Conservation (phyloP, 1,140 invertebrate species). For the Zaprionus lachaisei region DNA sequence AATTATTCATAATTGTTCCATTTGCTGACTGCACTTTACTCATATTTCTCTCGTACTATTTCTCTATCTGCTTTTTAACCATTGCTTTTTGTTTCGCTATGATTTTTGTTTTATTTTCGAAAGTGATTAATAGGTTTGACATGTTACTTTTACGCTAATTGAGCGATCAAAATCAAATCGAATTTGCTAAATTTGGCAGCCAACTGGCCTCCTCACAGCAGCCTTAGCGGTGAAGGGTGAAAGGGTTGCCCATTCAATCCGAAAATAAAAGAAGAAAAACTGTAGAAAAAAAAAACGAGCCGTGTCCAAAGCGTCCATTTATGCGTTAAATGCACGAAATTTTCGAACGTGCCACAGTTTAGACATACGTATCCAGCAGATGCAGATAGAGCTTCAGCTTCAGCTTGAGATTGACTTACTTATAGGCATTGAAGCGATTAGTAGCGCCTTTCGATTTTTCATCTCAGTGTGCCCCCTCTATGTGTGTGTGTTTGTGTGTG, state of each 20-base stretch:
- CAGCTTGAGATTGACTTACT: conserved; percentile 19
- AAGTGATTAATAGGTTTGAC: conserved; percentile 82
- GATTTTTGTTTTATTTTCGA: conserved; percentile 53
- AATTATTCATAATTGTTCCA: conserved; percentile 1
- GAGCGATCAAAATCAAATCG: conserved; percentile 80
- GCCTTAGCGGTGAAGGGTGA: conserved; percentile 76
- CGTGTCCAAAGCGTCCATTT: conserved; percentile 65
- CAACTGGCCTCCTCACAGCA: conserved; percentile 50
- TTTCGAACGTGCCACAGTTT: conserved; percentile 52
- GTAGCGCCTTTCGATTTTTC: conserved; percentile 82
- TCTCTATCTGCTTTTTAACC: not conserved
- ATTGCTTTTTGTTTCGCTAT: not conserved
- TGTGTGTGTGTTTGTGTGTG: not conserved
- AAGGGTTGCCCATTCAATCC: conserved; percentile 60
- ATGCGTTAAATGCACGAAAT: conserved; percentile 75
- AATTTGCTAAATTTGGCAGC: conserved; percentile 65
- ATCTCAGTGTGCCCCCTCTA: conserved; percentile 10
- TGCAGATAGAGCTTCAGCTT: conserved; percentile 56
- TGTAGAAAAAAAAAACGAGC: conserved; percentile 41
- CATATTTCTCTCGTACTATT: conserved; percentile 7
- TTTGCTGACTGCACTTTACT: conserved; percentile 20
- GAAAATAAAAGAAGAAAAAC: conserved; percentile 13
- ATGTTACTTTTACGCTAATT: conserved; percentile 83
- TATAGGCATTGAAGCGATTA: conserved; percentile 75
- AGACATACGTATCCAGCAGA: conserved; percentile 38